phyloP scores from a whole-genome alignment of 1,140 invertebrate species.

The Calliopsis andreniformis region DNA sequence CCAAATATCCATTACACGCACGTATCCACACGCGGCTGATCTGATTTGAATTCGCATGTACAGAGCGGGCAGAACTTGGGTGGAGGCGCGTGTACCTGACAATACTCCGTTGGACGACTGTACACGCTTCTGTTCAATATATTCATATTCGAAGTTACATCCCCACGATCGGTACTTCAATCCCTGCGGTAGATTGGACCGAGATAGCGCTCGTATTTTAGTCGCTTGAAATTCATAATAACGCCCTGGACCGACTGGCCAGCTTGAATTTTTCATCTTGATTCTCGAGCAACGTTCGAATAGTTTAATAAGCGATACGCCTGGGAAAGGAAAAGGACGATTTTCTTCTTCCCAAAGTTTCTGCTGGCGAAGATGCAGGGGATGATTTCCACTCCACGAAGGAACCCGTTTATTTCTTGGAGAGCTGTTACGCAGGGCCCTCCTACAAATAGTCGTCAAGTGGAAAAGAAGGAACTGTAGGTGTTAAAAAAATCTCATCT shows the following conservation, averaged over 20 bases:
- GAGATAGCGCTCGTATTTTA: not conserved
- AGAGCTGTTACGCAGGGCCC: constrained; percentile 13
- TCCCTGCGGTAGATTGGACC: constrained; percentile 27
- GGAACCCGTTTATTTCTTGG: not conserved
- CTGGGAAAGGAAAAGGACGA: not conserved
- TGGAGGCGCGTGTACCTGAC: not conserved
- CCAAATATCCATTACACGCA: constrained; percentile 41
- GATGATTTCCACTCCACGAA: not conserved
- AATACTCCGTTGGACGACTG: not conserved
- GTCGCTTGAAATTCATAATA: constrained; percentile 23
- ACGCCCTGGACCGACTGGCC: not conserved
- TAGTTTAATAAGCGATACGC: not conserved
- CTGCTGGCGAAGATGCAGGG: not conserved
- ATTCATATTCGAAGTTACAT: constrained; percentile 44
- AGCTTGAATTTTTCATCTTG: constrained; percentile 1
- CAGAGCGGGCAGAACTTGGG: not conserved
- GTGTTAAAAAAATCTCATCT: constrained; percentile 33
- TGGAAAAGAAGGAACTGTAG: constrained; percentile 1
- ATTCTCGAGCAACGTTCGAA: not conserved
- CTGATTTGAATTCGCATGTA: constrained; percentile 25
- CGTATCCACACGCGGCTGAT: not conserved
- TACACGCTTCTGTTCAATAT: constrained; percentile 12
- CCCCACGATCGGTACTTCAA: constrained; percentile 8
- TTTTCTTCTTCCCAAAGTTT: not conserved
- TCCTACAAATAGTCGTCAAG: constrained; percentile 24